A percentile compares a stretch with the other conserved stretches of the same genome.
Conservation (phyloP, 1,140 invertebrate genomes). For the Caenorhabditis briggsae region DNA sequence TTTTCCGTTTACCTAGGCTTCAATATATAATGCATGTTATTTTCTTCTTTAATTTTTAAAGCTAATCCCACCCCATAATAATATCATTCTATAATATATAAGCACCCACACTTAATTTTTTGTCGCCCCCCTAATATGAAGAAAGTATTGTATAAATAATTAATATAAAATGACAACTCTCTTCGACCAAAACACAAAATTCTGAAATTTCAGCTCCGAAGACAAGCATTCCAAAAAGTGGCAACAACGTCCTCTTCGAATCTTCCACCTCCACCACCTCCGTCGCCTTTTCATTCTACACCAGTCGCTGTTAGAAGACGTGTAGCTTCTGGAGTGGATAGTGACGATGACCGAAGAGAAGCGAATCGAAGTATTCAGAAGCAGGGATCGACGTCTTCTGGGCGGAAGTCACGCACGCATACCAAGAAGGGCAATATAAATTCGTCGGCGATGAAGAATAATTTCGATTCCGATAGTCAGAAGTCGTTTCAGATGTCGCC, state of each 20-base stretch:
- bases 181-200: no score
- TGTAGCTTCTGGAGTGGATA: neutral
- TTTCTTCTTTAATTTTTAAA: neutral
- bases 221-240: neutral
- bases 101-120: no score
- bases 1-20: neutral
- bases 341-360: neutral
- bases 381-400: neutral
- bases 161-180: no score
- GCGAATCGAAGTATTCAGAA: conserved; percentile 11
- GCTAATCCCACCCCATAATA: neutral
- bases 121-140: no score
- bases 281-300: neutral
- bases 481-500: conserved; percentile 18
- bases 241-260: neutral
- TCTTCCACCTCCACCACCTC: conserved; percentile 13
- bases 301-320: neutral
- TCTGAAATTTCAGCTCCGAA: neutral
- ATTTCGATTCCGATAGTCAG: conserved; percentile 24
- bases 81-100: no score
- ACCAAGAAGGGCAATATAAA: conserved; percentile 34
- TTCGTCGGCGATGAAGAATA: neutral
- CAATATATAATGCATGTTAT: neutral
- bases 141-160: no score
- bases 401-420: conserved; percentile 13